Evolutionary conservation across 2,113 vertebrate species (phyloP).

Genomic region (Halcyon malimbica): DNA sequence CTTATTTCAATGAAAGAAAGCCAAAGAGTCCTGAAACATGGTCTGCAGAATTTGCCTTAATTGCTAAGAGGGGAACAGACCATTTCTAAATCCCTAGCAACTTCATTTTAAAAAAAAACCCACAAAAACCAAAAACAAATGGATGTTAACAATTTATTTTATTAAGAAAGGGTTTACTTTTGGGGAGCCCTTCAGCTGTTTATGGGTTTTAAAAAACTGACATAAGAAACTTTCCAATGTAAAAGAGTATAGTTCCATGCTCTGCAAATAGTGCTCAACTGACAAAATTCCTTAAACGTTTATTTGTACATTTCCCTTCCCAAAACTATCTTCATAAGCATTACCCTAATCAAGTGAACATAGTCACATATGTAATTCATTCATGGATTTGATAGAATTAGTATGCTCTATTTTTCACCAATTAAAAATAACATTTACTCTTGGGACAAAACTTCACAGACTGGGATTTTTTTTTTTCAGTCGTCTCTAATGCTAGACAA

Average conservation of each 20-base stretch:
- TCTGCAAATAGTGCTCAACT: background rate
- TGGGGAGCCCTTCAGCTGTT: background rate
- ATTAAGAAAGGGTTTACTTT: background rate
- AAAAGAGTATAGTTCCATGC: background rate
- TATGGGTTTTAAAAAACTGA: background rate
- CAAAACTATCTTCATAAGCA: slow-evolving; percentile 47
- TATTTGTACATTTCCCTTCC: background rate
- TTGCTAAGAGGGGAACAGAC: background rate
- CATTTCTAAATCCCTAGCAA: background rate
- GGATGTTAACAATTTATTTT: background rate
- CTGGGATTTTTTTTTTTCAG: background rate
- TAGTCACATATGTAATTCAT: slow-evolving; percentile 59
- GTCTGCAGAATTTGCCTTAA: background rate
- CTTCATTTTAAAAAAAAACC: background rate
- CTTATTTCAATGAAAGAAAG: background rate
- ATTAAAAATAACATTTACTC: slow-evolving; percentile 56
- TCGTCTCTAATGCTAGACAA: background rate
- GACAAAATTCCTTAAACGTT: background rate
- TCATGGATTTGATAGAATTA: slow-evolving; percentile 66
- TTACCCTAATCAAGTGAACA: slow-evolving; percentile 44
- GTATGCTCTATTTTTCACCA: slow-evolving; percentile 63
- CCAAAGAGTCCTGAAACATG: background rate
- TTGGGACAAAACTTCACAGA: slow-evolving; percentile 34
- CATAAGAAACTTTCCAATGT: background rate
- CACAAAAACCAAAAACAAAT: background rate